Evolutionary conservation across 1,140 invertebrate species (phyloP), one percentile per base, ranked within the genome.

Genomic region (Drosophila sp.): DNA sequence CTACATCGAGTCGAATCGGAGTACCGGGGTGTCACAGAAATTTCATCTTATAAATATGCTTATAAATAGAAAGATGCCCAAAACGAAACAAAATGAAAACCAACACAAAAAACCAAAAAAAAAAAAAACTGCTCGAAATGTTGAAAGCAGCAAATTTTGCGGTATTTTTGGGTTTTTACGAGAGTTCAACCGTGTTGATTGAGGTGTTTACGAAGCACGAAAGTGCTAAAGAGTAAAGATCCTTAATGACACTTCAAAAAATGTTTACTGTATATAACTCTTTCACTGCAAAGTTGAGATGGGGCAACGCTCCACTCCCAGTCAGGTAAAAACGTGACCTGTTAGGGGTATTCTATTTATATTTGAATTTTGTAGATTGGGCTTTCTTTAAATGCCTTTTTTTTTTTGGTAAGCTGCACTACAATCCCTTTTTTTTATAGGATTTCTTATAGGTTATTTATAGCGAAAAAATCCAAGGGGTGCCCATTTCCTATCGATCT

Each of bases 1-100:
- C 44, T 44, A 63, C 10, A 54, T 29, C 61, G 57, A 38, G 35
- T 65, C 44, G 54, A 29, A 68, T 35, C 71, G 75, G 32, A 60
- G 50, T 63, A 65, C 55, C 41, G 70, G 55, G 72, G 78, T 65
- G 44, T 65, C 47, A 68, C 56, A 68, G 73, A 72, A 76, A 79
- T 83, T 68, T 66, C 66, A 79, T 82, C 66, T 80, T 82, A 65
- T 79, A 63, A 73, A 79, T 87, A 70, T 79, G 66, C 60, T 72
- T 75, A 87, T 74, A 86, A 86, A 85, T 85, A 87, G 83, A 71
- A 77, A 40, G 64, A 38, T 38, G 10, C 35, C 35, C 35, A 50
- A 10, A 47, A 23, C 2, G 8, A 7, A 41, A 62, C 35, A 8
- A 50, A 47, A 65, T 17, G 17, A 17, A 17, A 17, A 17, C 17